These are phyloP conservation scores for Stenodema calcarata DNA, from an alignment of 2,888 invertebrate genomes.

Conservation along the genomic window DNA sequence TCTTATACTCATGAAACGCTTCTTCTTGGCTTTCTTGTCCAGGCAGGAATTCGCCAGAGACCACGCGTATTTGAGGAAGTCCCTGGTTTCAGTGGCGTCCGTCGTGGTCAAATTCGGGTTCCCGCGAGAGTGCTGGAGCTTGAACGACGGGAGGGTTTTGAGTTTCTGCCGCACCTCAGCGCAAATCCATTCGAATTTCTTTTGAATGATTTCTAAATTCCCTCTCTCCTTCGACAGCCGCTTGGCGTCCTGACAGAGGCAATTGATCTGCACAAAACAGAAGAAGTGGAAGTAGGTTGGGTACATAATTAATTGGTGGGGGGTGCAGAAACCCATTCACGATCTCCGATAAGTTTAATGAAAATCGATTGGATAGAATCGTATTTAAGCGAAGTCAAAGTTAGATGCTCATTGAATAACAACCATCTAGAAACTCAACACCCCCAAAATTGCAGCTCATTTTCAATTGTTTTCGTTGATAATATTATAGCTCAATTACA, in stretches of 20 bases:
- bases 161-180: not conserved
- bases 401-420: too few species aligned
- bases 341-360: too few species aligned
- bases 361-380: too few species aligned
- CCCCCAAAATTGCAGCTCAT: too few species aligned
- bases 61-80: slow-evolving; percentile 34
- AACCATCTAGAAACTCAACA: too few species aligned
- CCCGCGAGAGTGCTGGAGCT: not conserved
- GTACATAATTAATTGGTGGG: too few species aligned
- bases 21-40: slow-evolving; percentile 11
- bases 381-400: too few species aligned
- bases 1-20: slow-evolving; percentile 16
- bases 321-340: too few species aligned
- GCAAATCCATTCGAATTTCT: not conserved
- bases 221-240: not conserved
- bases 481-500: too few species aligned
- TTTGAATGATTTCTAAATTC: not conserved
- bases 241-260: slow-evolving; percentile 6
- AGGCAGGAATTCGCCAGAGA: not conserved
- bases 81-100: not conserved
- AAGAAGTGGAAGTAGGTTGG: too few species aligned
- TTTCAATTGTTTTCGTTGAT: too few species aligned
- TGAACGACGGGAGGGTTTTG: not conserved
- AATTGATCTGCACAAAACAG: not conserved
- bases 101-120: not conserved